Evolutionary conservation across 2,113 vertebrate genomes (phyloP).

Genomic region (Daphoenositta chrysoptera): DNA sequence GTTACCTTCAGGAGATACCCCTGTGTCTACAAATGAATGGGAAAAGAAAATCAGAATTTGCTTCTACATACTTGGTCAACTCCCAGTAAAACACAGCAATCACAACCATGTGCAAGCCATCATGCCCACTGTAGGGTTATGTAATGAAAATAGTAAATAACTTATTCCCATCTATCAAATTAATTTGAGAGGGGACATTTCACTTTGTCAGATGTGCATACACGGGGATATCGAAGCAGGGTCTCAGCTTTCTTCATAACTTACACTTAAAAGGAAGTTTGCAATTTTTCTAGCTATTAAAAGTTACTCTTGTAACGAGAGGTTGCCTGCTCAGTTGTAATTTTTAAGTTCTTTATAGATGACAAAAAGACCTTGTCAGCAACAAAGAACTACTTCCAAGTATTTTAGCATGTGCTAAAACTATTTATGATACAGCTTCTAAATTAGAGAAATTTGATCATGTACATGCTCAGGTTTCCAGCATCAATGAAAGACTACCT

Average conservation of each 20-base stretch:
- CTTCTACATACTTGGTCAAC: not conserved
- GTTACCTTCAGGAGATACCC: not conserved
- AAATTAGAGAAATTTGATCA: not conserved
- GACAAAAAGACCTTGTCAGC: slow-evolving; percentile 7
- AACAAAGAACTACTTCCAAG: not conserved
- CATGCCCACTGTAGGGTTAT: not conserved
- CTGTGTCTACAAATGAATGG: not conserved
- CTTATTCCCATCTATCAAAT: not conserved
- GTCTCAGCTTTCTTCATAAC: not conserved
- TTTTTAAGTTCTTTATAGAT: not conserved
- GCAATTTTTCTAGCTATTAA: not conserved
- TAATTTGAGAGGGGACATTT: not conserved
- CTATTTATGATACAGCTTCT: not conserved
- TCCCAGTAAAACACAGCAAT: not conserved
- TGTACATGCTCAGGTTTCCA: not conserved
- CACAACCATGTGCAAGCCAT: rapidly evolving
- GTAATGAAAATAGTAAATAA: not conserved
- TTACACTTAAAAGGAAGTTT: not conserved
- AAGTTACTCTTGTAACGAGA: not conserved
- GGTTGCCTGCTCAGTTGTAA: not conserved
- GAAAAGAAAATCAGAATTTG: not conserved
- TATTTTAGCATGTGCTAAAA: not conserved
- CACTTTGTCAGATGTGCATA: not conserved
- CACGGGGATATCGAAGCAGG: not conserved
- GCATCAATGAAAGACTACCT: not conserved